A percentile compares a stretch with the other conserved stretches of the same genome.
Conservation (phyloP, 1,140 invertebrate genomes). For the Drosophila guanche region DNA sequence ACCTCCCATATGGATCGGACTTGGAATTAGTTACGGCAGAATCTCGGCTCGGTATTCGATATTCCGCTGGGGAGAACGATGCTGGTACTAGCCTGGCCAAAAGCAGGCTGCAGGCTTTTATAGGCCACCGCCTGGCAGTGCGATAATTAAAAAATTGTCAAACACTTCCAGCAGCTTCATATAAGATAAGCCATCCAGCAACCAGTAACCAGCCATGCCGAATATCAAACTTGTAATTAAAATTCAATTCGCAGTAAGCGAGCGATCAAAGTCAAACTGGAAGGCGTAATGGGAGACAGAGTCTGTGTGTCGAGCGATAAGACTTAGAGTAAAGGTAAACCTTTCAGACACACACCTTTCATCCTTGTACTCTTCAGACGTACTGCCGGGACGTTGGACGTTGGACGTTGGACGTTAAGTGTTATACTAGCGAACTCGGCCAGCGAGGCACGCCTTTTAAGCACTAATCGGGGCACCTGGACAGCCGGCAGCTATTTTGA, state of each 20-base stretch:
- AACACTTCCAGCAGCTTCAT: conserved; percentile 6
- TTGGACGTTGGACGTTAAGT: conserved; percentile 36
- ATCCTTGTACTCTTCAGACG: conserved; percentile 32
- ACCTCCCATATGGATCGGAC: conserved; percentile 28
- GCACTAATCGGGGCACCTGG: conserved; percentile 22
- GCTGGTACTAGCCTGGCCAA: conserved; percentile 32
- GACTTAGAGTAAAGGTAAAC: conserved; percentile 30
- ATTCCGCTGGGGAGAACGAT: conserved; percentile 26
- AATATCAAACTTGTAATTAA: conserved; percentile 60
- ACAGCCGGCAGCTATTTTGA: conserved; percentile 19
- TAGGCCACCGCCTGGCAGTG: conserved; percentile 29
- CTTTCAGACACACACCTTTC: conserved; percentile 38
- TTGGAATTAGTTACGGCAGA: conserved; percentile 6
- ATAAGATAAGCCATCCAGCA: conserved; percentile 50
- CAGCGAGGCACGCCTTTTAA: conserved; percentile 36
- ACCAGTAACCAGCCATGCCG: conserved; percentile 21
- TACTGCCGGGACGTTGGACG: background rate
- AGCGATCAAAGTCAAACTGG: no score
- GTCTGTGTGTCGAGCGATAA: conserved; percentile 23
- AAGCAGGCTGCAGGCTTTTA: conserved; percentile 27
- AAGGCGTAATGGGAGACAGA: no score
- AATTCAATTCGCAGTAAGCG: conserved; percentile 27
- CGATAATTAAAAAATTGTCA: conserved; percentile 67
- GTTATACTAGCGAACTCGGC: conserved; percentile 39
- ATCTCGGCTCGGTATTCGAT: conserved; percentile 20